Percentiles rank a stretch among this genome's conserved stretches.
Conservation (phyloP, 2,797 vertebrate genomes). For the Emys orbicularis region DNA sequence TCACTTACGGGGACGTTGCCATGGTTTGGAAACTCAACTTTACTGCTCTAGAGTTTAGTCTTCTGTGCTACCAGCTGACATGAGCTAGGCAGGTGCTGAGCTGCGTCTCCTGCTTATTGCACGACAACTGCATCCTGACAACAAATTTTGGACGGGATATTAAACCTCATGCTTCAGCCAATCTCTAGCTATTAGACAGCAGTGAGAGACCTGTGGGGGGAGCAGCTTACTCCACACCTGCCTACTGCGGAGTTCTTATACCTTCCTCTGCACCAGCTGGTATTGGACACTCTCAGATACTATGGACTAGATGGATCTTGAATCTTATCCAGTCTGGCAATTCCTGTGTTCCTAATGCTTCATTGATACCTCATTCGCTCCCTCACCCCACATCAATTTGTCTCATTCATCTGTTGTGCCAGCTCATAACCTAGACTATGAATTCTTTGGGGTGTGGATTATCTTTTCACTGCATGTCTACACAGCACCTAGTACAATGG, state of each 20-base stretch:
- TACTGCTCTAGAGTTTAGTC: background rate
- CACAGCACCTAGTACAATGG: rapidly evolving
- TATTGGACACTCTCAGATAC: background rate
- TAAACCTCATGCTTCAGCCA: background rate
- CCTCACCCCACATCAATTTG: background rate
- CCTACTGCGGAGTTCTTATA: background rate
- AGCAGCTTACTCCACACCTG: background rate
- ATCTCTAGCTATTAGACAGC: background rate
- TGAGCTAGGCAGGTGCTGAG: background rate
- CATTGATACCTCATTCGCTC: background rate
- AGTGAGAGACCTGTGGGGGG: background rate
- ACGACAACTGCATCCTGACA: background rate
- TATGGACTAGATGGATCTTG: background rate
- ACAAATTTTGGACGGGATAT: background rate
- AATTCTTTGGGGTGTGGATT: background rate
- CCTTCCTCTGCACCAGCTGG: background rate
- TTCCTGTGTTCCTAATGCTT: background rate
- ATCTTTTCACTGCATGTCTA: background rate
- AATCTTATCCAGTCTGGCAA: background rate
- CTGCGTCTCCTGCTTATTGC: background rate
- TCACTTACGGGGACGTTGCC: background rate
- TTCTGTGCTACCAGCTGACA: background rate
- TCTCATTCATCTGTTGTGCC: background rate
- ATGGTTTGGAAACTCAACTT: background rate
- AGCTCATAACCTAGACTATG: background rate